A percentile compares a stretch with the other conserved stretches of the same genome.
These are phyloP conservation scores for Antechinus stuartii DNA, from an alignment of 2,113 vertebrate genomes.

Conservation along the genomic window DNA sequence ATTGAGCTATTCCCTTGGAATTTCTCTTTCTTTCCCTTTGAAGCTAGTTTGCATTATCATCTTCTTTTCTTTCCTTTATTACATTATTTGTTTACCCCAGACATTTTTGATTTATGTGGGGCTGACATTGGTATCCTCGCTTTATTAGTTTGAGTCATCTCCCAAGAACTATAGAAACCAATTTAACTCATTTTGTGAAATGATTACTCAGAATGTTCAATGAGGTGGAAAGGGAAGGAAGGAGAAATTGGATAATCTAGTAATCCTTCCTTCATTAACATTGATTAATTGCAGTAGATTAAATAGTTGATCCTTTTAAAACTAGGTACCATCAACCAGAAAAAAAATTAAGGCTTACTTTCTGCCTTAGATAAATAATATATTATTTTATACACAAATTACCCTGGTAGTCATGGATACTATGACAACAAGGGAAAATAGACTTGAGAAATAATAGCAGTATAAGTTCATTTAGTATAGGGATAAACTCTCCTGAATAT, in stretches of 20 bases:
- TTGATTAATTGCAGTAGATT: not conserved
- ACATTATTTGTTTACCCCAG: not conserved
- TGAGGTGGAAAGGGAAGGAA: not conserved
- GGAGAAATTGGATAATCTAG: not conserved
- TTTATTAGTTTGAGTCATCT: not conserved
- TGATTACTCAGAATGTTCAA: not conserved
- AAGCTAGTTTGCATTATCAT: not conserved
- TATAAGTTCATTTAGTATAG: not conserved
- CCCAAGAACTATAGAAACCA: not conserved
- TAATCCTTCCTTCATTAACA: not conserved
- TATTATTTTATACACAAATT: not conserved
- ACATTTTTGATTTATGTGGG: not conserved
- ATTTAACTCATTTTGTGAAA: not conserved
- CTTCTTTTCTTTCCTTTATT: not conserved
- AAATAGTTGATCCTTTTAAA: not conserved
- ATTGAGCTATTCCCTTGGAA: not conserved
- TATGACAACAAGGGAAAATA: not conserved
- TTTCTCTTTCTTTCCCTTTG: not conserved
- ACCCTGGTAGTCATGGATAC: not conserved
- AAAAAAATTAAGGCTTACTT: conserved; percentile 22
- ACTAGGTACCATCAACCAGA: conserved; percentile 26
- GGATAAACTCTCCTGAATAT: not conserved
- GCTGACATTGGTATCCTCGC: not conserved
- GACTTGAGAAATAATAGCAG: not conserved
- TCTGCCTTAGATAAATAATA: conserved; percentile 40